phyloP scores from a whole-genome alignment of 1,140 invertebrate genomes.

The Wiebesia pumilae region DNA sequence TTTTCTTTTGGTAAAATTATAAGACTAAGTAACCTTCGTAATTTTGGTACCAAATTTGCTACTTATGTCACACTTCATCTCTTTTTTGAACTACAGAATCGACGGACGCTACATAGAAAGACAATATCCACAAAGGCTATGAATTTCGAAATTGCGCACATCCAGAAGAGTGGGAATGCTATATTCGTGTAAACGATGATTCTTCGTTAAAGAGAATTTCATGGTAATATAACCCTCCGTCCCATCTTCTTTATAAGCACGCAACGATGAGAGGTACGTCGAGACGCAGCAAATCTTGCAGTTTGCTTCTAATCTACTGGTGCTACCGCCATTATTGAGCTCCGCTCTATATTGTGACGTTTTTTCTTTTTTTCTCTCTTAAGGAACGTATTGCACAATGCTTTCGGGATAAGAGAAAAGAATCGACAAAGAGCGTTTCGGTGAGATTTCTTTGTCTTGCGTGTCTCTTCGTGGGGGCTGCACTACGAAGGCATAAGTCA shows the following conservation, averaged over 20 bases:
- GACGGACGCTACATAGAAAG: too few relatives aligned
- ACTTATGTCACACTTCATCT: too few relatives aligned
- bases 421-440: constrained; percentile 9
- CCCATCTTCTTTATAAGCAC: too few relatives aligned
- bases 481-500: not conserved
- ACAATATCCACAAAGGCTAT: too few relatives aligned
- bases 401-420: not conserved
- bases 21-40: too few relatives aligned
- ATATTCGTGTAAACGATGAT: not conserved
- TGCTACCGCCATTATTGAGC: not conserved
- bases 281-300: not conserved
- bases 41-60: too few relatives aligned
- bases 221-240: not conserved
- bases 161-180: too few relatives aligned
- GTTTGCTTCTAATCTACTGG: not conserved
- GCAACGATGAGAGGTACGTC: too few relatives aligned
- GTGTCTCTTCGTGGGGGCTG: not conserved
- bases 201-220: not conserved
- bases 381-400: not conserved
- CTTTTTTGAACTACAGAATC: too few relatives aligned
- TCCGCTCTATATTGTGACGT: not conserved
- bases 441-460: not conserved
- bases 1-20: too few relatives aligned
- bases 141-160: too few relatives aligned
- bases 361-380: not conserved